These are phyloP conservation scores for Homarus americanus DNA, from an alignment of 1,140 invertebrate species.

Conservation along the genomic window DNA sequence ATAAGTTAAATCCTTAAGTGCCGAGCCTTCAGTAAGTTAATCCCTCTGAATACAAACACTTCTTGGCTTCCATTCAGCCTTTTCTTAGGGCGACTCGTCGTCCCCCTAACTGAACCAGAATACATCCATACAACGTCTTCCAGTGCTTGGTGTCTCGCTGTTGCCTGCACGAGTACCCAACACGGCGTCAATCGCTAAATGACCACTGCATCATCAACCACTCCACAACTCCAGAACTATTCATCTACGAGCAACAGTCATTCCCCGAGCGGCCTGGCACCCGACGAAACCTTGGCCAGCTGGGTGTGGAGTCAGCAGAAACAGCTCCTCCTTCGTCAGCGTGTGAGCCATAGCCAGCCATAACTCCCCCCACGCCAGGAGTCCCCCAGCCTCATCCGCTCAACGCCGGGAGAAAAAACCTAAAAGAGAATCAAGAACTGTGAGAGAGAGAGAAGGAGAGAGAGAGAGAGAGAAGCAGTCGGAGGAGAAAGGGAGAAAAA, in stretches of 20 bases:
- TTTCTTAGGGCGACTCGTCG: neutral
- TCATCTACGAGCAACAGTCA: no score
- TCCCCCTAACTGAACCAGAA: neutral
- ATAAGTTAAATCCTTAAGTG: neutral
- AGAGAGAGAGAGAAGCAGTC: constrained; percentile 12
- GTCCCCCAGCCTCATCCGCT: neutral
- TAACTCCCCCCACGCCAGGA: no score
- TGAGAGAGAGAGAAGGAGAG: neutral
- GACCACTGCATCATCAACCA: no score
- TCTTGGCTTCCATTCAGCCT: constrained; percentile 12
- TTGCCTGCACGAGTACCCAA: neutral
- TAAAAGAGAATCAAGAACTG: neutral
- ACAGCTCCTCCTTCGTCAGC: no score
- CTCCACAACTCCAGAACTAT: no score
- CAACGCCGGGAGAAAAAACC: neutral
- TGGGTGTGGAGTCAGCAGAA: no score
- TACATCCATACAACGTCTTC: constrained; percentile 16
- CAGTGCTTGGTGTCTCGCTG: neutral
- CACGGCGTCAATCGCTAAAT: neutral
- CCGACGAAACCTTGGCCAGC: no score
- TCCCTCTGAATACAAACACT: neutral
- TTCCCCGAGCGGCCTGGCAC: no score
- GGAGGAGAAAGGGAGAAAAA: neutral
- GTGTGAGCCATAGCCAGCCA: no score
- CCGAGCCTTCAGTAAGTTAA: neutral